Base-by-base conservation (phyloP, 1,140 invertebrate genomes). In the Aricia agestis region DNA sequence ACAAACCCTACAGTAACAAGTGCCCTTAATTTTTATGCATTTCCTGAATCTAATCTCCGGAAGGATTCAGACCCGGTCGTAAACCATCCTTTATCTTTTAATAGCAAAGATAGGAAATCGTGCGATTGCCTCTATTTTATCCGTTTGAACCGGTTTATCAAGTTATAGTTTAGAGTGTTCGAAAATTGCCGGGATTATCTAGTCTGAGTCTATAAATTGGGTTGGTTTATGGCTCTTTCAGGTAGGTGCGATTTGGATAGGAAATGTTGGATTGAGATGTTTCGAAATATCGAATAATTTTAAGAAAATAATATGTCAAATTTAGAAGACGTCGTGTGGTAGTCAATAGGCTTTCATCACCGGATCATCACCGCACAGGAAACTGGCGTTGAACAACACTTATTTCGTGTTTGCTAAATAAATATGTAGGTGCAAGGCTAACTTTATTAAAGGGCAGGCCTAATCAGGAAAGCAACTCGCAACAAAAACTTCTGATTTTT, bases 61-160 rank as follows among this genome's bases (percentile, higher is more conserved):
- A 19, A 19, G 59, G 59, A 19, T 63, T 63, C 19, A 19, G 10
- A 63, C 17, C 19, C 18, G 5, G 17, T 52, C 45, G 45, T 19
- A 19, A 19, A 63, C 18, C 18, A 63, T 18, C 59, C 59, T 19
- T 63, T 63, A 63, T 63, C 59, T 63, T 63, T 63, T 63, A 19
- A 63, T 63, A 63, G 59, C 59, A 63, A 63, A 63, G 59, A 25
- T 63, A 25, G 17, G 58, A 18, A 63, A 63, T 63, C 59, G 19
- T 63, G 18, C 3, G 18, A 19, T 63, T 63, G 59, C 59, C 11
- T 52, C 45, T 52, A 52, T 52, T 52, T 52, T 52, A 52, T 52
- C 45, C 13, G 13, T 52, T 52, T 15, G 11, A 52, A 52, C 0
- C 45, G 45, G 45, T 52, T 52, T 52, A 52, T 52, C 45, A 52